Percentiles rank a stretch among this genome's conserved stretches.
phyloP scores from a whole-genome alignment of 2,888 invertebrate genomes.

The Bombyx huttoni region DNA sequence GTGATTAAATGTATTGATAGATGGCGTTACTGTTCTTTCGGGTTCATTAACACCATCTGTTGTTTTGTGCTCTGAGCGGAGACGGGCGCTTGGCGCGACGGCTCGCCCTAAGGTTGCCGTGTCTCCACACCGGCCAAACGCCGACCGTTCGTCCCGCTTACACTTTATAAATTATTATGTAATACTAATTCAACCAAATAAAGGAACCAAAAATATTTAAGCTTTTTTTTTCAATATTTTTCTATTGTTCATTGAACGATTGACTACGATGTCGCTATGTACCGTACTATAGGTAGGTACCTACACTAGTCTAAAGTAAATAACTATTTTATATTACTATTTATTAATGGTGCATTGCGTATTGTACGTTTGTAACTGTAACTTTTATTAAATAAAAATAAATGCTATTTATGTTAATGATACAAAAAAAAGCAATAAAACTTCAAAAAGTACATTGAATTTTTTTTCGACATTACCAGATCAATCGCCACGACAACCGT shows the following conservation, averaged over 20 bases:
- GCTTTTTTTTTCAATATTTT: conserved; percentile 64
- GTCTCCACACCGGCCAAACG: conserved; percentile 53
- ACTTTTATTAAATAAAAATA: conserved; percentile 68
- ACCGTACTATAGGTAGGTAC: conserved; percentile 34
- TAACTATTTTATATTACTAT: conserved; percentile 68
- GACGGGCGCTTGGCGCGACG: conserved; percentile 56
- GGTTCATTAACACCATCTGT: conserved; percentile 24
- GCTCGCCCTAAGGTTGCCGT: conserved; percentile 60
- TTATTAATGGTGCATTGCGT: conserved; percentile 65
- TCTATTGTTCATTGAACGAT: conserved; percentile 52
- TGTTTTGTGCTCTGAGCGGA: conserved; percentile 22
- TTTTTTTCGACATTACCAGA: conserved; percentile 16
- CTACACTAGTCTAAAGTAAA: conserved; percentile 54
- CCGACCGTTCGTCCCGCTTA: conserved; percentile 55
- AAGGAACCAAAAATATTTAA: conserved; percentile 59
- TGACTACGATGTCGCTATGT: conserved; percentile 37
- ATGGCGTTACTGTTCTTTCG: conserved; percentile 21
- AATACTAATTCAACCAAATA: conserved; percentile 55
- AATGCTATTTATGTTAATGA: conserved; percentile 72
- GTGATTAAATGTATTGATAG: conserved; percentile 40
- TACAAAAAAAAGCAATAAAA: conserved; percentile 69
- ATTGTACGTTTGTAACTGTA: conserved; percentile 69
- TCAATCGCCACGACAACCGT: not conserved
- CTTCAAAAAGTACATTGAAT: conserved; percentile 50
- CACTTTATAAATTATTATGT: conserved; percentile 33